Base-by-base conservation (phyloP, 2,888 invertebrate genomes). In the Drosophila affinis region DNA sequence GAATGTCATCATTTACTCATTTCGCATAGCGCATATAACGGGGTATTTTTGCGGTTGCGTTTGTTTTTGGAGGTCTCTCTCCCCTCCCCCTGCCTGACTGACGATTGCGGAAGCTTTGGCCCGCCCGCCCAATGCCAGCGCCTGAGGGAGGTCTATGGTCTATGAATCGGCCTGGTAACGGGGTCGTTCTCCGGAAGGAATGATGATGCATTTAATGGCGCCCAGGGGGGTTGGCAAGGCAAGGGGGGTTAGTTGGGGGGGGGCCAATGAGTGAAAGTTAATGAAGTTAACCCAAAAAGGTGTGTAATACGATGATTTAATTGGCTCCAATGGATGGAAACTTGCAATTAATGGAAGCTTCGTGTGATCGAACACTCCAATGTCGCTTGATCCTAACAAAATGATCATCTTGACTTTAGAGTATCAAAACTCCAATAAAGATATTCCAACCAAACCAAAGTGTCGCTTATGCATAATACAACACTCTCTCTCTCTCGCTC, bases 101-200 rank as follows among this genome's bases (percentile, higher is more conserved):
- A 75, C 78, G 85, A 73, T 82, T 82, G 64, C 83, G 86, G 86
- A 83, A 83, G 77, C 69, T 75, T 68, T 57, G 64, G 55, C 49
- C 27, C 34, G 17, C 39, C 18, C 56, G 17, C 39, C 18, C 56
- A 55, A 65, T 62, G 74, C 70, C 71, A 62, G 62, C 56, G 62
- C 47, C 34, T 49, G 39, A 39, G 39, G 39, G 14, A 39, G 9
- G 27, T 27, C 27, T 27, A 27, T 2, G 29, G 29, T 29, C 29
- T 29, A 29, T 29, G 29, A 9, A 27, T 27, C 27, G 27, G 27
- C 27, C 27, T 39, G 14, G 34, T 14, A 39, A 49, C 63, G 49
- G 46, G 58, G 62, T 39, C 29, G 62, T 21, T 69, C 59, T 56
- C 59, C 62, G 61, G 46, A 14, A n/a, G 57, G 39, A 47, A 54